Base-by-base conservation (phyloP, 2,113 vertebrate genomes). In the Sialia sialis region DNA sequence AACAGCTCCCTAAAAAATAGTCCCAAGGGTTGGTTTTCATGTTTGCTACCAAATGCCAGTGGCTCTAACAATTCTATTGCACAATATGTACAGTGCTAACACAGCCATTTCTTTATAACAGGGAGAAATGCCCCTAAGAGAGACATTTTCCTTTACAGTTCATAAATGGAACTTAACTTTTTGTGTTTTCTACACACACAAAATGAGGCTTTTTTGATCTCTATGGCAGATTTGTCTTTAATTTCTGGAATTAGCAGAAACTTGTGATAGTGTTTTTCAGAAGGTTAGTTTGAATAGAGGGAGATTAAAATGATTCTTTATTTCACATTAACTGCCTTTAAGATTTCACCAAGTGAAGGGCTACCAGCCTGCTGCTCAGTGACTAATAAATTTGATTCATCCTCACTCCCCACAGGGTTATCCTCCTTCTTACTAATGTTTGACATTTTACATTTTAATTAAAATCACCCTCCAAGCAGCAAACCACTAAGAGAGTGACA, bases 361-460 rank as follows among this genome's bases (percentile, higher is more conserved):
- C 91, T 96, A 94, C 85, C 84, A 95, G 93, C 89, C 92, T 97
- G 94, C 95, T 97, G 96, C 96, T 97, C 90, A 89, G 90, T 97
- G 97, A 97, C 94, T 97, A 97, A 97, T 96, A 97, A 96, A 96
- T 93, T 95, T 94, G 95, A 98, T 94, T 97, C 96, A 97, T 94
- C 75, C 48, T 95, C 43, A 75, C 88, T 96, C 94, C 86, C 97
- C 84, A 92, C 89, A 90, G 94, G 94, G 92, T 96, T 94, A 92
- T 91, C 95, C 81, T 97, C 87, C 91, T 97, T 89, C 95, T 94
- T 87, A 96, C 93, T 96, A 97, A 96, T 93, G 94, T 97, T 96
- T 98, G 98, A 97, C 96, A 97, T 98, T 97, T 98, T 97, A 93
- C 46, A 21, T 90, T 97, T 98, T 97, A 97, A 98, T 97, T 98